Evolutionary conservation across 2,113 vertebrate species (phyloP).

Genomic region (Trochalopteron elliotii): DNA sequence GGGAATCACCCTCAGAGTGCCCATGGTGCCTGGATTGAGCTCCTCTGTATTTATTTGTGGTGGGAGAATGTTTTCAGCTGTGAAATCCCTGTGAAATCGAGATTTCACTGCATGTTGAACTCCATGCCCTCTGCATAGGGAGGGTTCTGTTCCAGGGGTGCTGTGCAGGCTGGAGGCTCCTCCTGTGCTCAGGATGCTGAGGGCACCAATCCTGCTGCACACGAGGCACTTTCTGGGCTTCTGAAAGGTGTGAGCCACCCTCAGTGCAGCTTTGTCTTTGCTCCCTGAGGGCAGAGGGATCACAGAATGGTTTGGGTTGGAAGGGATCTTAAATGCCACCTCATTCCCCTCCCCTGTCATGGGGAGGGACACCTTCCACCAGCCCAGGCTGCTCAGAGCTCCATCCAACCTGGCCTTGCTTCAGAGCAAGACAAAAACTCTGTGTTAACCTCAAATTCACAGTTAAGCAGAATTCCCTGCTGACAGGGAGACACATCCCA

Average conservation of each 20-base stretch:
- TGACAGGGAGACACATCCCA: neutral
- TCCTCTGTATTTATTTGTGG: neutral
- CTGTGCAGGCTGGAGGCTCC: neutral
- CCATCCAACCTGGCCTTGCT: neutral
- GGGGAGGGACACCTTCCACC: neutral
- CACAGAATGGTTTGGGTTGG: neutral
- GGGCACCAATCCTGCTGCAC: neutral
- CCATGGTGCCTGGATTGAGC: neutral
- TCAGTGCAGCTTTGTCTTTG: neutral
- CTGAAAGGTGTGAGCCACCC: neutral
- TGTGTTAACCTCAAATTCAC: neutral
- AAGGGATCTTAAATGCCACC: neutral
- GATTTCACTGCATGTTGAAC: conserved; percentile 29
- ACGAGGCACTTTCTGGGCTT: neutral
- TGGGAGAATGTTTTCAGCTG: neutral
- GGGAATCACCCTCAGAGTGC: neutral
- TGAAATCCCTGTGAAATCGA: conserved; percentile 46
- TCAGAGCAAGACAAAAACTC: neutral
- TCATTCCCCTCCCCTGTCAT: neutral
- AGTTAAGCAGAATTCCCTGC: neutral
- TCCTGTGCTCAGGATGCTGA: neutral
- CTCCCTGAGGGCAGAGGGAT: neutral
- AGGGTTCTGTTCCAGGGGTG: neutral
- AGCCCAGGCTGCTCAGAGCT: neutral
- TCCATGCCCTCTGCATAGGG: neutral